phyloP scores from a whole-genome alignment of 2,888 invertebrate genomes.

The Stenolophus ochropezus region DNA sequence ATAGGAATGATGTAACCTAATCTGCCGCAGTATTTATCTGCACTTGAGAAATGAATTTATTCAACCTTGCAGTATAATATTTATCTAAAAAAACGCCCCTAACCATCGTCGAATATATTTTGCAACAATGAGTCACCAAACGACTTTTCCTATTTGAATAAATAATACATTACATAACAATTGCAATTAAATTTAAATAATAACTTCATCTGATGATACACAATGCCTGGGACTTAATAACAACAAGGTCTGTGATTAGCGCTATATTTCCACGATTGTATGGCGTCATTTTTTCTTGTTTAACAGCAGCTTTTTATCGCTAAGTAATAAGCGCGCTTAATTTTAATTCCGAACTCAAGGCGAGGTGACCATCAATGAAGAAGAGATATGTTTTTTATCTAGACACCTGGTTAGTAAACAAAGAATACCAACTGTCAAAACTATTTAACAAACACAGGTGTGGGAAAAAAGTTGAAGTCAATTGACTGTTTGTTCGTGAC shows the following conservation, averaged over 20 bases:
- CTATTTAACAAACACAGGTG: background rate
- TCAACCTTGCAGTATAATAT: too few relatives aligned
- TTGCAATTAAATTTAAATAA: conserved; percentile 16
- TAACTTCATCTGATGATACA: conserved; percentile 22
- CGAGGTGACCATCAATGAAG: conserved; percentile 6
- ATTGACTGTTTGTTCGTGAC: background rate
- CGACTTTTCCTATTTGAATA: background rate
- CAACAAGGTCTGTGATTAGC: conserved; percentile 5
- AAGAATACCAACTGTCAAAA: background rate
- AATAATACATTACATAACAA: conserved; percentile 9
- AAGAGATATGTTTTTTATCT: background rate
- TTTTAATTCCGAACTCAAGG: conserved; percentile 1
- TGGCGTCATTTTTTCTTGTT: conserved; percentile 13
- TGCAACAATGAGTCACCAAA: conserved; percentile 1
- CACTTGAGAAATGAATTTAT: too few relatives aligned
- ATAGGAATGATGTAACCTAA: too few relatives aligned
- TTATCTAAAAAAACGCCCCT: too few relatives aligned
- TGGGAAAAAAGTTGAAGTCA: background rate
- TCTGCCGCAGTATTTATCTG: too few relatives aligned
- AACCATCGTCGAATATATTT: too few relatives aligned
- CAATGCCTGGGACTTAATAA: conserved; percentile 9
- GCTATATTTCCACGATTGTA: conserved; percentile 13
- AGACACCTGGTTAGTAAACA: background rate
- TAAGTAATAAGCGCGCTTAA: background rate
- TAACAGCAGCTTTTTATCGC: conserved; percentile 9